Evolutionary conservation across 2,888 invertebrate species (phyloP).

Genomic region (Dicyrtomina minuta): DNA sequence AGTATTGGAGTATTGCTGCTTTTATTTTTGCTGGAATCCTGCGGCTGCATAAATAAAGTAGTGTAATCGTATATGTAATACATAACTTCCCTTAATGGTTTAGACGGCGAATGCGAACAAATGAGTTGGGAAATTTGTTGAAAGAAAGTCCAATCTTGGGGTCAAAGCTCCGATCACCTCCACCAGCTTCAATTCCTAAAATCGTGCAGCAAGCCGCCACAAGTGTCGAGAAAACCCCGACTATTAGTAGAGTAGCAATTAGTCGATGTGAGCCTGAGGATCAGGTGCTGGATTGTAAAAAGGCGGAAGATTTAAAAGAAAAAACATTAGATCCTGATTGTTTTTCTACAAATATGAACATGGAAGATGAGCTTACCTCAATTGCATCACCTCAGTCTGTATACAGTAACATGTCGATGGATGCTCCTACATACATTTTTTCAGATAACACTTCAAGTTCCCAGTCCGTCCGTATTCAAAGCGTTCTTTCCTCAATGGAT

Average conservation of each 20-base stretch:
- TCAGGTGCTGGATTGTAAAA: background rate
- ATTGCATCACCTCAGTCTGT: conserved; percentile 11
- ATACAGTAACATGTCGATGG: conserved; percentile 8
- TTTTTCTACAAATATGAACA: background rate
- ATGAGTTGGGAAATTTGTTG: conserved; percentile 45
- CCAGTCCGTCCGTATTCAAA: conserved; percentile 48
- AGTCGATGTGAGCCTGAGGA: conserved; percentile 6
- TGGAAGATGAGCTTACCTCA: conserved; percentile 28
- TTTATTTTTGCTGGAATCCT: too few relatives aligned
- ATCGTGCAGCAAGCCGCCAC: background rate
- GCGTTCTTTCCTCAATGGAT: conserved; percentile 42
- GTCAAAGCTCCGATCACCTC: conserved; percentile 46
- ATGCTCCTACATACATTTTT: background rate
- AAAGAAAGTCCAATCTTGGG: conserved; percentile 51
- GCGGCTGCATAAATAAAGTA: too few relatives aligned
- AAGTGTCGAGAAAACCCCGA: background rate
- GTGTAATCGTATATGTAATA: too few relatives aligned
- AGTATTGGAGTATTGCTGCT: too few relatives aligned
- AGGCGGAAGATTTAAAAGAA: background rate
- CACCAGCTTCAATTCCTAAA: conserved; percentile 20
- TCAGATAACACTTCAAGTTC: conserved; percentile 18
- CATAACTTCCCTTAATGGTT: too few relatives aligned
- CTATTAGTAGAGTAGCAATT: background rate
- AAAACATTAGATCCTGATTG: background rate
- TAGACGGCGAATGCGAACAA: conserved; percentile 46